Conservation (phyloP, 2,113 vertebrate genomes). For the Saiga tatarica region DNA sequence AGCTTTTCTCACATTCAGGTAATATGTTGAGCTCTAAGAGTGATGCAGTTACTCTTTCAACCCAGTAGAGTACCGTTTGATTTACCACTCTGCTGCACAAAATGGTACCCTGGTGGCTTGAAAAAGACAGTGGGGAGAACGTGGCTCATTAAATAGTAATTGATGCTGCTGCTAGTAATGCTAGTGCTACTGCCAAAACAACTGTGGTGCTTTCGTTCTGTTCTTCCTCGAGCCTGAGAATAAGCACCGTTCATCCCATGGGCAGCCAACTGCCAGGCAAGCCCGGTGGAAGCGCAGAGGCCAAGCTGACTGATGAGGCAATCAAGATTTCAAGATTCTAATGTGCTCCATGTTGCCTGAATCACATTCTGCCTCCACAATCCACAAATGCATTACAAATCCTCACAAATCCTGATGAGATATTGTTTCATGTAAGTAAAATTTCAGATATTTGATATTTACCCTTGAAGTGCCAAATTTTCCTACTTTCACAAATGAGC, state of each 20-base stretch:
- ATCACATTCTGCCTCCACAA: not conserved
- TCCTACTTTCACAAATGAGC: not conserved
- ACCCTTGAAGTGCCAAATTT: not conserved
- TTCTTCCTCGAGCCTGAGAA: not conserved
- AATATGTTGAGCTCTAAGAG: conserved; percentile 17
- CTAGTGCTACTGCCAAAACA: not conserved
- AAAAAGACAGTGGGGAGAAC: conserved; percentile 38
- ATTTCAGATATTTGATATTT: not conserved
- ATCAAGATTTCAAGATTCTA: not conserved
- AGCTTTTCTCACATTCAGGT: not conserved
- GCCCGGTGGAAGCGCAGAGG: accelerated
- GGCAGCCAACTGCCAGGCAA: not conserved
- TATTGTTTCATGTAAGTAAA: not conserved
- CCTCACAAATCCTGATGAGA: not conserved
- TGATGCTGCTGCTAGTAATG: conserved; percentile 21
- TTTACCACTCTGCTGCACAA: conserved; percentile 37
- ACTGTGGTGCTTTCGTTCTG: not conserved
- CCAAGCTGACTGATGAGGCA: not conserved
- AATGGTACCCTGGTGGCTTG: conserved; percentile 54
- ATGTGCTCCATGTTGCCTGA: no score
- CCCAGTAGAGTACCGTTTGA: conserved; percentile 24
- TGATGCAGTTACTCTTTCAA: not conserved
- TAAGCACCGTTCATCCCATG: not conserved
- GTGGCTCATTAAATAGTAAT: conserved; percentile 58
- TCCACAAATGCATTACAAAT: not conserved